Base-by-base conservation (phyloP, 2,797 vertebrate species). In the Chelon labrosus region DNA sequence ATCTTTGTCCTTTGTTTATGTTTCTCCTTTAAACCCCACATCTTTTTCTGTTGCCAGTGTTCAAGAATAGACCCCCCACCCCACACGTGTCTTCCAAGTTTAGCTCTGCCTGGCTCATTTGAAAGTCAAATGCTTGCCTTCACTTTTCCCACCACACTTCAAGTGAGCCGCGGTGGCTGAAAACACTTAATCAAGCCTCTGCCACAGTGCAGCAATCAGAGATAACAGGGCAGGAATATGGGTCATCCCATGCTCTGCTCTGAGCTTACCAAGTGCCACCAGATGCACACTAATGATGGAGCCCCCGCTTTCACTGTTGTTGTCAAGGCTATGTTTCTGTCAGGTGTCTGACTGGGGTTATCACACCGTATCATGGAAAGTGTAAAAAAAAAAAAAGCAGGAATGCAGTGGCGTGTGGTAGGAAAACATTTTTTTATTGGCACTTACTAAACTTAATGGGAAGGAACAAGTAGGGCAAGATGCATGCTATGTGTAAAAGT, bases 51-150 rank as follows among this genome's bases (percentile, higher is more conserved):
- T 84, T 74, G 83, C 66, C 70, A 77, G 16, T 47, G 70, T 74
- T 86, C 80, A 70, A n/a, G n/a, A n/a, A n/a, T n/a, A n/a, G n/a
- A n/a, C n/a, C n/a, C n/a, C n/a, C n/a, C n/a, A n/a, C 22, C 61
- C 75, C 73, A 77, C 83, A 79, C 79, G 68, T 62, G 65, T 77
- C 78, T 86, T 90, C 90, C 78, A 73, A 89, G 88, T 91, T 91
- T 90, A 90, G 89, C 90, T 90, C 80, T 57, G 73, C 70, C 78
- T 69, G 58, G 56, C 90, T 93, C 85, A 94, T 93, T 92, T 94
- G 81, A 94, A 93, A 94, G 90, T 92, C 89, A 90, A 92, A 93
- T 93, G 61, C 63, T 79, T 56, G 73, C 81, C 57, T 86, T 85
- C 71, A 68, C 80, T 88, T 88, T 75, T 77, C 75, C 73, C 70